phyloP scores from a whole-genome alignment of 2,888 invertebrate genomes.

The Drosophila borborema region DNA sequence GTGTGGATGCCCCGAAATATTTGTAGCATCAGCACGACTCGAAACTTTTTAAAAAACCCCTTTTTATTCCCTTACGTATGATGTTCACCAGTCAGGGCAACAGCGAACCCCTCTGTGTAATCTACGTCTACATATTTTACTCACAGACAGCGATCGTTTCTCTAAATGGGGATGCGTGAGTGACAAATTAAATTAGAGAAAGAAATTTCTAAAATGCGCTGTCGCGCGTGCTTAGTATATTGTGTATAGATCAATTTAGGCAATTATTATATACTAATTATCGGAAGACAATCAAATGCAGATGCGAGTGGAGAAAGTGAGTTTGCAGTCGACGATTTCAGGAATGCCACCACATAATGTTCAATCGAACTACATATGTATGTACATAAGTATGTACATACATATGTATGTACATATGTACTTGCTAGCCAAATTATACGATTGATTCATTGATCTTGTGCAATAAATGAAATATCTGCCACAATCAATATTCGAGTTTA shows the following conservation, averaged over 20 bases:
- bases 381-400: too few relatives aligned
- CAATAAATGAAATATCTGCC: too few relatives aligned
- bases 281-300: constrained; percentile 38
- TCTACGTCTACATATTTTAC: neutral
- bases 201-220: constrained; percentile 25
- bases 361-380: neutral
- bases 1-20: neutral
- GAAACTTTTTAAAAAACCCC: neutral
- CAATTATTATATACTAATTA: constrained; percentile 73
- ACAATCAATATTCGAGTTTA: too few relatives aligned
- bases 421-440: neutral
- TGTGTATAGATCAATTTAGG: constrained; percentile 61
- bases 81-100: neutral
- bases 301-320: constrained; percentile 65
- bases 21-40: neutral
- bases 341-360: neutral
- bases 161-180: constrained; percentile 65
- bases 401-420: too few relatives aligned
- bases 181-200: constrained; percentile 63
- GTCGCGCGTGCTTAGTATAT: constrained; percentile 43
- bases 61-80: neutral
- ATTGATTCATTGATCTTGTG: neutral
- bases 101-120: neutral
- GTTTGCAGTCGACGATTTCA: neutral
- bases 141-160: constrained; percentile 1